A percentile compares a stretch with the other conserved stretches of the same genome.
phyloP scores from a whole-genome alignment of 2,113 vertebrate species.

The Leptosomus discolor region DNA sequence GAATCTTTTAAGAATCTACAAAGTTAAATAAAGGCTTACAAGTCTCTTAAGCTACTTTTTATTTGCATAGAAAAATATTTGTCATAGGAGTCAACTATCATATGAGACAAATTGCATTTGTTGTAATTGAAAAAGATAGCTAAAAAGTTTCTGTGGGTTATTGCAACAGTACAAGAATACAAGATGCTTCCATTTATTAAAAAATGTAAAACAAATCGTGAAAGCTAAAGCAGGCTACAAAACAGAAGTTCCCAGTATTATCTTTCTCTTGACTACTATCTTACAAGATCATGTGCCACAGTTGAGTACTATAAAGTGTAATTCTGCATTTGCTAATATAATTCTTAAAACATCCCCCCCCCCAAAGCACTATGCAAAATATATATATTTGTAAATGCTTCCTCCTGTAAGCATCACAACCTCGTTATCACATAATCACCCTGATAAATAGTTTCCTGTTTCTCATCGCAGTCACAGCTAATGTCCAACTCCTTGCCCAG shows the following conservation, averaged over 20 bases:
- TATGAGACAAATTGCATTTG: conserved; percentile 71
- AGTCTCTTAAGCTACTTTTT: conserved; percentile 61
- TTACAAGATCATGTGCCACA: conserved; percentile 65
- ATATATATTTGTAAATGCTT: conserved; percentile 43
- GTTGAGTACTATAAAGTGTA: conserved; percentile 60
- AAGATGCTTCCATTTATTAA: conserved; percentile 76
- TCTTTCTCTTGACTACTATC: conserved; percentile 48
- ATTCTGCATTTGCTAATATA: conserved; percentile 51
- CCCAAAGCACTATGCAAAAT: conserved; percentile 50
- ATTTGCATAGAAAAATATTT: conserved; percentile 79
- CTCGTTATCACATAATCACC: conserved; percentile 77
- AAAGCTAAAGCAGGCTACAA: conserved; percentile 74
- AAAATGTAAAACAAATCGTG: conserved; percentile 69
- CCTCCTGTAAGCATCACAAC: conserved; percentile 65
- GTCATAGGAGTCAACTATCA: conserved; percentile 64
- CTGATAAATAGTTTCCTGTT: conserved; percentile 63
- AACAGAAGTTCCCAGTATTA: conserved; percentile 55
- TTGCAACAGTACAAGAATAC: conserved; percentile 78
- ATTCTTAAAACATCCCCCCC: conserved; percentile 44
- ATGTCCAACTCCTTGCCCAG: conserved; percentile 27
- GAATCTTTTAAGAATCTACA: conserved; percentile 29
- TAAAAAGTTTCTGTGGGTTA: conserved; percentile 73
- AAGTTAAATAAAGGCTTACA: conserved; percentile 56
- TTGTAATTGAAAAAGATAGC: conserved; percentile 76
- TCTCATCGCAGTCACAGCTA: conserved; percentile 35